These are phyloP conservation scores for Drosophila kurseongensis DNA, from an alignment of 1,140 invertebrate species.

Conservation along the genomic window DNA sequence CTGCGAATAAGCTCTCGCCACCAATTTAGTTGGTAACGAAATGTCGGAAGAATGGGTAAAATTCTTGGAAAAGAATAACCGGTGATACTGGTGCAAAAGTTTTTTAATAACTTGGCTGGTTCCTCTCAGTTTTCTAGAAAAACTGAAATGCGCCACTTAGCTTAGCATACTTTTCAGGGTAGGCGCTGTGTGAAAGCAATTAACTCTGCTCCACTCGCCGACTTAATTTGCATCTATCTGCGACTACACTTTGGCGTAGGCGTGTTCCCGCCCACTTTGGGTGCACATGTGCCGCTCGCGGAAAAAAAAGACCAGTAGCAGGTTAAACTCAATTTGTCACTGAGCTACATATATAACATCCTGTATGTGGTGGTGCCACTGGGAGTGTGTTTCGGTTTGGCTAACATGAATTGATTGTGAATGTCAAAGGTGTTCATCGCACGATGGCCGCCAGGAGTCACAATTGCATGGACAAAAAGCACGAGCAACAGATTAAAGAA, in stretches of 20 bases:
- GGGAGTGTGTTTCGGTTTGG: background rate
- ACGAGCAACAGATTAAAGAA: conserved; percentile 2
- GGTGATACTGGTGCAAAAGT: conserved; percentile 23
- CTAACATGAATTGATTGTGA: conserved; percentile 23
- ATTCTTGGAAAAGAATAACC: conserved; percentile 6
- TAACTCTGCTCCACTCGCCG: conserved; percentile 8
- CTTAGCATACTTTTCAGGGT: conserved; percentile 47
- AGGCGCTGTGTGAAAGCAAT: conserved; percentile 21
- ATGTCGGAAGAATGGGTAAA: background rate
- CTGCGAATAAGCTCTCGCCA: conserved; percentile 48
- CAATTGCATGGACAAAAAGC: background rate
- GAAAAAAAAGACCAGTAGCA: conserved; percentile 1
- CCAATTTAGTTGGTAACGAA: conserved; percentile 37
- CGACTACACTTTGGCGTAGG: conserved; percentile 4
- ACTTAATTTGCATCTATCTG: conserved; percentile 9
- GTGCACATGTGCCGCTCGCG: background rate
- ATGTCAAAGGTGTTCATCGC: conserved; percentile 16
- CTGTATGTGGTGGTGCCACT: conserved; percentile 2
- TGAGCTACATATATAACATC: conserved; percentile 1
- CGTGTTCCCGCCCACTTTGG: conserved; percentile 1
- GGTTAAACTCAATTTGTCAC: conserved; percentile 33
- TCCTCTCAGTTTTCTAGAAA: background rate
- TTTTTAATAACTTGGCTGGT: conserved; percentile 56
- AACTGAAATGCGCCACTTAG: conserved; percentile 23
- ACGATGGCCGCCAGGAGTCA: conserved; percentile 5